Percentiles rank a stretch among this genome's conserved stretches.
phyloP scores from a whole-genome alignment of 2,113 vertebrate species.

The Pelecanus crispus region DNA sequence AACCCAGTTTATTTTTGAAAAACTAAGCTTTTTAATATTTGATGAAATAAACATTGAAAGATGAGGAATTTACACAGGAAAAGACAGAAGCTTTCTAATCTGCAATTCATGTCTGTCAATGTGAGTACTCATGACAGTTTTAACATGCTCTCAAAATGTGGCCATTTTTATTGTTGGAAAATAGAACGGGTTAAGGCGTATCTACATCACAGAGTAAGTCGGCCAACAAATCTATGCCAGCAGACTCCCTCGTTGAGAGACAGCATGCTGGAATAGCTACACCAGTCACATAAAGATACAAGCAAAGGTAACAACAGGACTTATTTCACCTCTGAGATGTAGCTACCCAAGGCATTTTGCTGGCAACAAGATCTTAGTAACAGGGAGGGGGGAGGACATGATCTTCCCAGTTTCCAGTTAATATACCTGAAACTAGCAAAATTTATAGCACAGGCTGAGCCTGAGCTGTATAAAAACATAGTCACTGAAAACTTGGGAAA shows the following conservation, averaged over 20 bases:
- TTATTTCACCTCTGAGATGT: not conserved
- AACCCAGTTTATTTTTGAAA: not conserved
- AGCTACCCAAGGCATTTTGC: not conserved
- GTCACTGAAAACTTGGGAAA: not conserved
- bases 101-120: not conserved
- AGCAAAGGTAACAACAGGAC: not conserved
- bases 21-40: not conserved
- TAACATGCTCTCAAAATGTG: not conserved
- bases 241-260: not conserved
- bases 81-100: not conserved
- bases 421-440: not conserved
- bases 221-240: not conserved
- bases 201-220: not conserved
- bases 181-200: not conserved
- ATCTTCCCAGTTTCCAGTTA: not conserved
- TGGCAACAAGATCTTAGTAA: not conserved
- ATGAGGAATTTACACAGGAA: not conserved
- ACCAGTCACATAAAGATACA: not conserved
- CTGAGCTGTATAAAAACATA: not conserved
- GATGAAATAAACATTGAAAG: not conserved
- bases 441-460: not conserved
- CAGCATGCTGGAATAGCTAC: not conserved
- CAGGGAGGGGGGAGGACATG: fast-evolving
- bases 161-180: not conserved
- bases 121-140: not conserved